Conservation (phyloP, 1,140 invertebrate species). For the Coenobita brevimanus region DNA sequence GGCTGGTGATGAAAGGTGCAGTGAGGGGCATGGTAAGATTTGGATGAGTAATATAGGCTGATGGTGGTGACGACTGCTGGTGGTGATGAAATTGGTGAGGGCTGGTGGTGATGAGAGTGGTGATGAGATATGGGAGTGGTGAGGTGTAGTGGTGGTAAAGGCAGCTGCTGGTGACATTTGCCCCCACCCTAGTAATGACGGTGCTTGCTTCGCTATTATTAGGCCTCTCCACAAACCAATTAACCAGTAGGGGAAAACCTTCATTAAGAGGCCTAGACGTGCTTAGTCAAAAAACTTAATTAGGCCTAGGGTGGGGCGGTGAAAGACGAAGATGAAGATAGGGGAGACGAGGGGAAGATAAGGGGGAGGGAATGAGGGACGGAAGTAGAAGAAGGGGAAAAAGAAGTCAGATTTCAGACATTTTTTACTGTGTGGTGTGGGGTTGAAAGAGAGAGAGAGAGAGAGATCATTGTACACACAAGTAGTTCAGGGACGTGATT, state of each 20-base stretch:
- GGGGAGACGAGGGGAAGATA: background rate
- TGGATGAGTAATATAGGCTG: too few relatives aligned
- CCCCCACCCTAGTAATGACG: background rate
- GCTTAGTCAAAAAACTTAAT: slow-evolving; percentile 65
- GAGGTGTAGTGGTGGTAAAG: too few relatives aligned
- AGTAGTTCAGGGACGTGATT: too few relatives aligned
- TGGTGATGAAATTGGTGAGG: too few relatives aligned
- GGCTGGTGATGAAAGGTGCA: too few relatives aligned
- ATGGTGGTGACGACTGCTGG: too few relatives aligned
- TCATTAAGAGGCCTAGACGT: slow-evolving; percentile 53
- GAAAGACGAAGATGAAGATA: slow-evolving; percentile 42
- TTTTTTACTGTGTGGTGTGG: too few relatives aligned
- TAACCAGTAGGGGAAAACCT: slow-evolving; percentile 32
- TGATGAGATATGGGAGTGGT: too few relatives aligned
- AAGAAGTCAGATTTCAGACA: background rate
- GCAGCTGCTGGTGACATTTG: too few relatives aligned
- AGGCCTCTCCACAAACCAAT: slow-evolving; percentile 12
- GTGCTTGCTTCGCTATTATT: slow-evolving; percentile 9
- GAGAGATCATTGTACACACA: background rate
- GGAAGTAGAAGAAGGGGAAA: background rate
- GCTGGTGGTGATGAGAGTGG: too few relatives aligned
- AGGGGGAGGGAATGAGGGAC: background rate
- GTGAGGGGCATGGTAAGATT: too few relatives aligned
- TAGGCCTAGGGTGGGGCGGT: slow-evolving; percentile 51
- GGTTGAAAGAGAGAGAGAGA: background rate